phyloP scores from a whole-genome alignment of 2,113 vertebrate species.

The Misgurnus anguillicaudatus region DNA sequence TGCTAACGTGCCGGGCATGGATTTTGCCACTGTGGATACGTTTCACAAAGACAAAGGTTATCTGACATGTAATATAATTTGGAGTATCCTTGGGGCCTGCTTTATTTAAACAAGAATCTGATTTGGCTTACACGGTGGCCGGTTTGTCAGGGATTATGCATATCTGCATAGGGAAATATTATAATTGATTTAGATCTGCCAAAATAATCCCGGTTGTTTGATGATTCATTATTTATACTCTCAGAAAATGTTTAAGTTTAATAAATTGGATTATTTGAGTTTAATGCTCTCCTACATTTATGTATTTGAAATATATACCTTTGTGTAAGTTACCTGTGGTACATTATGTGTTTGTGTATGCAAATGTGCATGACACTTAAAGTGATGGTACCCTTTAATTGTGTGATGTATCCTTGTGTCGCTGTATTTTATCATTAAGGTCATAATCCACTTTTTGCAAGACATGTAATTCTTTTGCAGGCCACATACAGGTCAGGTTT shows the following conservation, averaged over 20 bases:
- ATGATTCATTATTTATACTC: neutral
- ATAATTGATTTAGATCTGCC: conserved; percentile 13
- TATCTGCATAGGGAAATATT: conserved; percentile 26
- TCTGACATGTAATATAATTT: conserved; percentile 49
- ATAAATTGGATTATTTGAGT: neutral
- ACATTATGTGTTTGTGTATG: neutral
- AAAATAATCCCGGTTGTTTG: neutral
- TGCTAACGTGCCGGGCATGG: conserved; percentile 51
- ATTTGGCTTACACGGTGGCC: neutral
- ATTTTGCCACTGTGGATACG: conserved; percentile 51
- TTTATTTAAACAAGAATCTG: conserved; percentile 25
- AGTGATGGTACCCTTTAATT: too few species aligned
- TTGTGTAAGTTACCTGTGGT: too few species aligned
- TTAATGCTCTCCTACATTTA: too few species aligned
- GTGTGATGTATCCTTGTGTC: too few species aligned
- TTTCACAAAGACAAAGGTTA: conserved; percentile 52
- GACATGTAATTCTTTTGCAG: conserved; percentile 11
- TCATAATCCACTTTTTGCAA: neutral
- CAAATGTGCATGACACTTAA: too few species aligned
- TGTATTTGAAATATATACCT: too few species aligned
- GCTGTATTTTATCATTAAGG: too few species aligned
- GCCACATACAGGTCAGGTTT: conserved; percentile 35
- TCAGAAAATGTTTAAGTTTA: neutral
- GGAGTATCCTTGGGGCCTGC: conserved; percentile 35
- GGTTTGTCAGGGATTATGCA: neutral